Evolutionary conservation across 2,797 vertebrate genomes (phyloP), one percentile per base, ranked within the genome.

Genomic region (Graptemys geographica): DNA sequence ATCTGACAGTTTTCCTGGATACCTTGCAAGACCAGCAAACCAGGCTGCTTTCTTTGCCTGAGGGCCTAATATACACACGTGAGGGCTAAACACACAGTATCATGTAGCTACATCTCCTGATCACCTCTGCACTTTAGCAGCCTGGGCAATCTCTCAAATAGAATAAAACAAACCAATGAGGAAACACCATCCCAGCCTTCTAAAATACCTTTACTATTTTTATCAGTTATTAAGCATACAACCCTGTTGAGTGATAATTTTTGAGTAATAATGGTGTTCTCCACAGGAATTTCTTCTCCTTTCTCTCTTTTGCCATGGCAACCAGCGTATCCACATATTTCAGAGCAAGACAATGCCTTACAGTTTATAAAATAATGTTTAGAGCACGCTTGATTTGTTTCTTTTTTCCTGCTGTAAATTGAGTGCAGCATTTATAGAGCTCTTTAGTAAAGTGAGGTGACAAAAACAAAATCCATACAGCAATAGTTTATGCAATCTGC

Each of bases 261-360:
- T 93, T 51, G 89, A 94, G 78, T 95, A 92, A 94, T 33, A 91
- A 90, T 97, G 92, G 95, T 97, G 96, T 82, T 94, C 62, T 0
- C 95, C 82, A 52, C 94, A 94, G 95, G 95, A 97, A 90, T 97
- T 95, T 96, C 55, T 96, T 95, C 82, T 94, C 90, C 86, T 91
- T 95, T 91, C 83, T 91, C 95, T 95, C 33, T 80, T 92, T 97
- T 86, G 83, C 96, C 96, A 97, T 97, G 96, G 97, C 93, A 97
- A 98, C 96, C 86, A 57, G 83, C 33, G 82, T 81, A 90, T 53
- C 4, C 3, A 72, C 90, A 69, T n/a, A 57, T 89, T 97, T 95
- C 80, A 95, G 95, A 95, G 86, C 56, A 82, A 93, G 95, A 52
- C 55, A 93, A 92, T 0, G 1, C 69, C 92, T 91, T 65, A 15